Base-by-base conservation (phyloP, 2,888 invertebrate species). In the Pseudococcus longispinus region DNA sequence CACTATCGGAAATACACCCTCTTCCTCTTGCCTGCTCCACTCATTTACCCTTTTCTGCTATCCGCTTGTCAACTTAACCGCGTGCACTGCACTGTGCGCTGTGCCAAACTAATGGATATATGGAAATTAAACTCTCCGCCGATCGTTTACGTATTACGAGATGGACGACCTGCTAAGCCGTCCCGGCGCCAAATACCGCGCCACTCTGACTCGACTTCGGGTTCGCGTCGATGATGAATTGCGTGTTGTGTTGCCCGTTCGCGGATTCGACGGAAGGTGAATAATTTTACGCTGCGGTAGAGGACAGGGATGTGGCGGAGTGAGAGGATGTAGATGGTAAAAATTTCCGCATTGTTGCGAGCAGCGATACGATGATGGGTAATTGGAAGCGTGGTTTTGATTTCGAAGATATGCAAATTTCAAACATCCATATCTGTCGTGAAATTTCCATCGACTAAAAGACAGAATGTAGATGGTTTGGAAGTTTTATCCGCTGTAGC, bases 141-240 rank as follows among this genome's bases (percentile, higher is more conserved):
- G 20, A 60, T 60, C 23, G 60, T 60, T 23, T 60, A 23, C 8
- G 23, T 60, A 60, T 23, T 60, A 60, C 60, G 60, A 60, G 23
- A 60, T 60, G 60, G 60, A 60, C 60, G 60, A 23, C 60, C 60
- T 60, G 60, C 60, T 60, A 60, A 60, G 60, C 60, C 23, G 60
- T 60, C 23, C 60, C 60, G 60, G 60, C 60, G 60, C 60, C 60
- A 60, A 11, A 6, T 20, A 23, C 18, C n/a, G 4, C n/a, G 51
- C 8, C 46, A 13, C 1, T n/a, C 51, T 5, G 51, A 1, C 51
- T n/a, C 55, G 15, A n/a, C 5, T 55, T n/a, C 15, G 13, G 2
- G 46, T 46, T 2, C 55, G 13, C 20, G 55, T 55, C 55, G n/a
- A 55, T 55, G 55, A 55, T 55, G n/a, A n/a, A 55, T 55, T n/a